Base-by-base conservation (phyloP, 2,888 invertebrate species). In the Kuschelorhynchus macadamiae region DNA sequence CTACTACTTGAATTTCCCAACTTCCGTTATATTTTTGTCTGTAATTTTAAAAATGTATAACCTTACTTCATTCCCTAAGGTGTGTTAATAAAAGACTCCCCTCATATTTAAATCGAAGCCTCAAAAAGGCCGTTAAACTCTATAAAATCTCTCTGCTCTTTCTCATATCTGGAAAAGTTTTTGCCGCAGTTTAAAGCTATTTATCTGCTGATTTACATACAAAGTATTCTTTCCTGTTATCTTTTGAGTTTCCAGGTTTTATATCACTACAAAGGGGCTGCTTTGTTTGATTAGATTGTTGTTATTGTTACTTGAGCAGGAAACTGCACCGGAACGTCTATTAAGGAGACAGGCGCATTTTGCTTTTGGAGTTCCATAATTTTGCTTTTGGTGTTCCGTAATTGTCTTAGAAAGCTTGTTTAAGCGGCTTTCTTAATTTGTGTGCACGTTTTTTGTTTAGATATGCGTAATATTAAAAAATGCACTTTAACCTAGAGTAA, bases 181-280 rank as follows among this genome's bases (percentile, higher is more conserved):
- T 39, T 41, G 39, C 68, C 44, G 59, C 63, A 50, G 55, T 64
- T 69, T 69, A 47, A 63, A 55, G 60, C 64, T 59, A 64, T 64
- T 69, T 64, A 69, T 64, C 46, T 56, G 50, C 60, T 42, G 60
- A 69, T 69, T 69, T 69, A 60, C 69, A 69, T 69, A 64, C 49
- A 69, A 69, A 69, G 64, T 64, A 60, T 60, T 17, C 47, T 59
- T 66, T 50, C 11, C 36, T 32, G 56, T 30, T 57, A 49, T 57
- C 33, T 47, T 9, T 12, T 21, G 33, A 33, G 36, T 53, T 53
- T 62, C 62, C 44, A 32, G 21, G 30, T 50, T 60, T 52, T 61
- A 61, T 42, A 52, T 41, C 33, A 30, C 42, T n/a, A 14, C n/a
- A 49, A 36, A 30, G 17, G 50, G 30, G 42, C 52, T 50, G 53